A percentile compares a stretch with the other conserved stretches of the same genome.
phyloP scores from a whole-genome alignment of 2,113 vertebrate genomes.

The Archilochus colubris region DNA sequence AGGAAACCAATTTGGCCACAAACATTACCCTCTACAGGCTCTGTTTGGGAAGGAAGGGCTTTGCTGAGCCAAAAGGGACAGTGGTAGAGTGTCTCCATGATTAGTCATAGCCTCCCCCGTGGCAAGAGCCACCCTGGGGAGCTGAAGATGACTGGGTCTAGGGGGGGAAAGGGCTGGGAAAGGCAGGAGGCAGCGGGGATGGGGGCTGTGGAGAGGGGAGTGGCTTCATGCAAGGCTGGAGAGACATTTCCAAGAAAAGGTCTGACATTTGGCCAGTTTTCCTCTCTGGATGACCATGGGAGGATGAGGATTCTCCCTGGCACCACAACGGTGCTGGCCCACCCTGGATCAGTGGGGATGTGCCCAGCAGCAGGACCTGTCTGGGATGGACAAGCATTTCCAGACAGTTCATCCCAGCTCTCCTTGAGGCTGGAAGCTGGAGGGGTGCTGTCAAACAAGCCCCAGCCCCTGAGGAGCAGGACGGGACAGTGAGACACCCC shows the following conservation, averaged over 20 bases:
- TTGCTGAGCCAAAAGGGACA: background rate
- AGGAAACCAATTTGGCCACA: slow-evolving; percentile 49
- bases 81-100: background rate
- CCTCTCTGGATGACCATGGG: background rate
- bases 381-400: background rate
- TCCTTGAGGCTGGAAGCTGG: background rate
- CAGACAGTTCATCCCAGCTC: too few species aligned
- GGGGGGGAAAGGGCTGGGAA: background rate
- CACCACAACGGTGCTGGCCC: background rate
- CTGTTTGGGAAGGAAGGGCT: background rate
- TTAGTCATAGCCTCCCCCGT: slow-evolving; percentile 16
- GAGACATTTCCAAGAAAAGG: background rate
- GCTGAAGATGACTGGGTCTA: background rate
- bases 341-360: background rate
- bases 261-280: background rate
- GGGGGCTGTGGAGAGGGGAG: background rate
- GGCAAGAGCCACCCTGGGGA: background rate
- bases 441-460: background rate
- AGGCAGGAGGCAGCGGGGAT: background rate
- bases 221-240: background rate
- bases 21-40: background rate
- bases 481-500: background rate
- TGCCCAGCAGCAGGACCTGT: background rate
- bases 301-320: background rate
- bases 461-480: background rate